Evolutionary conservation across 30 jellyfish, hydroid and myxozoan genomes (phyloP).

Genomic region (Clytia hemisphaerica): DNA sequence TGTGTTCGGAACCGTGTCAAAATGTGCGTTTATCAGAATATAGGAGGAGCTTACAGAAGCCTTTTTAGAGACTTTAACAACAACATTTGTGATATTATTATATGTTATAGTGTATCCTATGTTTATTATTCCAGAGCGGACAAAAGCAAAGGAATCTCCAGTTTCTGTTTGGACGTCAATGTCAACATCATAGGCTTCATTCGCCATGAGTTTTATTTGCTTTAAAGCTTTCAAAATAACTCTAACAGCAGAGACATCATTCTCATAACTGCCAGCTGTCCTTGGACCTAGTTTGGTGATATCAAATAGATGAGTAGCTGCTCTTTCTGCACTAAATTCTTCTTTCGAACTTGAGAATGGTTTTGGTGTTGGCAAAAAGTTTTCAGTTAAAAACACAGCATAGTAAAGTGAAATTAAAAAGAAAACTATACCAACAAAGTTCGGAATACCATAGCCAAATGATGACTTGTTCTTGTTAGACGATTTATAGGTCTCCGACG

Average conservation of each 20-base stretch:
- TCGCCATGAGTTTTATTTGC: conserved; percentile 44
- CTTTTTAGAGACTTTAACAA: conserved; percentile 75
- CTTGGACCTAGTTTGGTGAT: conserved; percentile 73
- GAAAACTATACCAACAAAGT: background rate
- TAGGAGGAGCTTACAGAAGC: conserved; percentile 23
- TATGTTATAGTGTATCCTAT: conserved; percentile 56
- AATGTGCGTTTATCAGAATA: conserved; percentile 70
- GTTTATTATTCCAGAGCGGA: conserved; percentile 33
- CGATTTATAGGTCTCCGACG: too few species aligned
- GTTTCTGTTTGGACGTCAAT: conserved; percentile 76
- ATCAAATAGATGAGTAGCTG: conserved; percentile 62
- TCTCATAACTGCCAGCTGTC: conserved; percentile 72
- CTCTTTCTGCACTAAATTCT: conserved; percentile 67
- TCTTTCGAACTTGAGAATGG: conserved; percentile 20
- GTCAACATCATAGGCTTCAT: conserved; percentile 41
- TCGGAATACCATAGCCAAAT: background rate
- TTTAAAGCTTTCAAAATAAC: conserved; percentile 49
- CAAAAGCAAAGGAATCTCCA: conserved; percentile 57
- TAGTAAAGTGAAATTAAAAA: background rate
- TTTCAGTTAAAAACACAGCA: conserved; percentile 30
- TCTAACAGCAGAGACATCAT: conserved; percentile 70
- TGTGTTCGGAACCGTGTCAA: conserved; percentile 75
- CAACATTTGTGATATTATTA: conserved; percentile 66
- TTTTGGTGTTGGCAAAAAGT: conserved; percentile 62
- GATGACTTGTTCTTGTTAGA: too few species aligned